Conservation (phyloP, 2,888 invertebrate genomes). For the Norana najaformis region DNA sequence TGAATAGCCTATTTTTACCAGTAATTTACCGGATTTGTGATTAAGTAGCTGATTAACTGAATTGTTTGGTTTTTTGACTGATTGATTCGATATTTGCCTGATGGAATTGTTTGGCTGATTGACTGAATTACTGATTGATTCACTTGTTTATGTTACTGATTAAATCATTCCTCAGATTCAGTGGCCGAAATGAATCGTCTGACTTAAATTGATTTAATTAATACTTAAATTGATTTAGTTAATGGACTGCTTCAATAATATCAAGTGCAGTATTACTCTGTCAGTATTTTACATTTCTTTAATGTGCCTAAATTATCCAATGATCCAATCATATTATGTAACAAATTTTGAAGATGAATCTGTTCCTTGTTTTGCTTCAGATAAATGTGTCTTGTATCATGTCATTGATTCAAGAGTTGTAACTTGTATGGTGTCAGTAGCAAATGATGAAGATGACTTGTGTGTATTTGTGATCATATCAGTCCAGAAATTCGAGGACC, state of each 20-base stretch:
- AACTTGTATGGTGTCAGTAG: no score
- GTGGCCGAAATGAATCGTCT: not conserved
- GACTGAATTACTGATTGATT: not conserved
- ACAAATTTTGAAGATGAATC: not conserved
- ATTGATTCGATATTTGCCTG: no score
- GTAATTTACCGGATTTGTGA: not conserved
- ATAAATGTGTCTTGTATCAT: not conserved
- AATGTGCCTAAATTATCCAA: not conserved
- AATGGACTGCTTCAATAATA: not conserved
- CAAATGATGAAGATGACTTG: no score
- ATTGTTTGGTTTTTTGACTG: not conserved
- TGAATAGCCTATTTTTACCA: not conserved
- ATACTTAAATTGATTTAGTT: no score
- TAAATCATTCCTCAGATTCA: not conserved
- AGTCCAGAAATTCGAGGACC: no score
- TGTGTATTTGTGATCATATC: no score
- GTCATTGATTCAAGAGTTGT: no score
- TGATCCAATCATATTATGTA: not conserved
- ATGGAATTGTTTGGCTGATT: no score
- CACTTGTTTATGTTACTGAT: not conserved
- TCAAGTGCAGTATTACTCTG: not conserved
- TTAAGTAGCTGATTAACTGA: not conserved
- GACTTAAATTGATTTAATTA: no score
- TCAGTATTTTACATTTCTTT: not conserved
- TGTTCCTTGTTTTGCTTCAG: conserved; percentile 1